These are phyloP conservation scores for Ptilorrhoa leucosticta DNA, from an alignment of 2,113 vertebrate genomes.

Conservation along the genomic window DNA sequence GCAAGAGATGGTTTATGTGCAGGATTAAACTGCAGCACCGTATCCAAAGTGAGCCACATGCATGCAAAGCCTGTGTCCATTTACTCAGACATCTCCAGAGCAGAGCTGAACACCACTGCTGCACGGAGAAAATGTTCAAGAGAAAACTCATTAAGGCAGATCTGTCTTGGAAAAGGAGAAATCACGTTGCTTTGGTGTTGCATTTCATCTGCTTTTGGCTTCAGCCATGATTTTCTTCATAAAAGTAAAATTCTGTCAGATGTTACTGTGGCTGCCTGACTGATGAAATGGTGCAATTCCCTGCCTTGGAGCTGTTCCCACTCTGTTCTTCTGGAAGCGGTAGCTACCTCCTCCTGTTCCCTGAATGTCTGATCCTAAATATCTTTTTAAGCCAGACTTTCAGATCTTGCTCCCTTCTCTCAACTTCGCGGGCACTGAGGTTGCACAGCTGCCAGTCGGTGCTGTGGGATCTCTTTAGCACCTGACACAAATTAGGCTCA, in stretches of 20 bases:
- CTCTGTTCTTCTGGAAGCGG: neutral
- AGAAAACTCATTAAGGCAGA: neutral
- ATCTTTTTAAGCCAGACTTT: neutral
- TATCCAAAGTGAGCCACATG: neutral
- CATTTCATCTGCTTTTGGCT: neutral
- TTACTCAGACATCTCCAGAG: neutral
- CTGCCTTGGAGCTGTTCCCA: neutral
- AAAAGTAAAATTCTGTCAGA: neutral
- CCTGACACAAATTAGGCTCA: neutral
- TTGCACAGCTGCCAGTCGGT: neutral
- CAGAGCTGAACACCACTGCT: neutral
- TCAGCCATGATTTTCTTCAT: neutral
- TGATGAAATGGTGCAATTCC: neutral
- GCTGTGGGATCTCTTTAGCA: neutral
- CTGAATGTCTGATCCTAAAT: neutral
- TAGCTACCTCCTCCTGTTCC: neutral
- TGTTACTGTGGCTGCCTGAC: neutral
- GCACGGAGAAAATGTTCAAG: neutral
- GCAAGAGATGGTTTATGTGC: neutral
- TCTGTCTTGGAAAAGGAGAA: neutral
- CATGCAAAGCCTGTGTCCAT: neutral
- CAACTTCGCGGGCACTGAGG: fast-evolving
- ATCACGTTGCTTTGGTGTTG: neutral
- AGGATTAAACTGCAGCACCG: fast-evolving
- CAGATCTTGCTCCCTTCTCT: neutral